Evolutionary conservation across 1,140 invertebrate genomes (phyloP), one percentile per base, ranked within the genome.

Genomic region (Triops longicaudatus): DNA sequence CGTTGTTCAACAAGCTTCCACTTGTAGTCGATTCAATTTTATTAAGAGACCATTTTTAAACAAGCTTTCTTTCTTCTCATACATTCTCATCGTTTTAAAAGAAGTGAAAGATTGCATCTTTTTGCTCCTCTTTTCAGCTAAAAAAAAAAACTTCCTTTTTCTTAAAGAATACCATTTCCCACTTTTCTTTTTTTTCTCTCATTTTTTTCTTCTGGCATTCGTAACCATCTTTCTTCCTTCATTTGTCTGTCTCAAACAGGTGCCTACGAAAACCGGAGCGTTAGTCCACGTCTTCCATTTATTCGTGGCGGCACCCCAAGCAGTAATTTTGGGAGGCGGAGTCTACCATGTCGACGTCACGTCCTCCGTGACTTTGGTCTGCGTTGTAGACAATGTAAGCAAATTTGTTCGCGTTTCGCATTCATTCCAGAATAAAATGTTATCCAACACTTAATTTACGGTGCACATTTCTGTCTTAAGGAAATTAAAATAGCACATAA

Each of bases 331-430:
- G 28, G 82, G 83, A 17, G 83, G 81, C 79, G 81, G 81, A 42
- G 83, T 83, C 73, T 83, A 83, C 78, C 82, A 83, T 77, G 82
- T 83, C 7, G 83, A 84, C 75, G 72, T 76, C 74, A 82, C 83
- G 17, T 81, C 82, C 17, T 81, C 80, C 26, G 82, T 84, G 76
- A 83, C 82, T 43, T 79, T 84, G 28, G 82, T 83, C 71, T 84
- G 83, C 78, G 80, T 84, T 72, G 82, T 84, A 77, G 82, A 84
- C 78, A 81, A 83, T 79, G 83, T 84, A 79, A 81, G 71, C 73
- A 4, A 37, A 37, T 37, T 37, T 37, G 7, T 37, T 37, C 31
- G 31, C 31, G 2, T 37, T 37, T 37, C 31, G 7, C 31, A 7
- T 37, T 37, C 31, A 7, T 7, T 37, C 31, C 31, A 37, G 31